Conservation (phyloP, 2,888 invertebrate genomes). For the Limnephilus lunatus region DNA sequence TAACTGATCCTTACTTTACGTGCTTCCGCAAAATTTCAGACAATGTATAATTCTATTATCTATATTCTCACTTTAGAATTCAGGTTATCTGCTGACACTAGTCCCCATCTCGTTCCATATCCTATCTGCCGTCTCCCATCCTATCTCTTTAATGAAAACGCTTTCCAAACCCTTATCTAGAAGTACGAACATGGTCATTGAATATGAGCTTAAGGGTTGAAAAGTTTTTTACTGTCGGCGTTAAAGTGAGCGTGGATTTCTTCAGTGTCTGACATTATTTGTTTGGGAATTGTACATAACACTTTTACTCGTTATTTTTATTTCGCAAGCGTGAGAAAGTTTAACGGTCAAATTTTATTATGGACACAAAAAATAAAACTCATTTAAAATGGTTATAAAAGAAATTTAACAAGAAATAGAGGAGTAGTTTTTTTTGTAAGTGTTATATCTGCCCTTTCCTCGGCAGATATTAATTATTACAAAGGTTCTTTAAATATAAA, state of each 20-base stretch:
- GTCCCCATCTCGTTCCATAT: background rate
- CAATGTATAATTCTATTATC: constrained; percentile 21
- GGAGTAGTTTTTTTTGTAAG: background rate
- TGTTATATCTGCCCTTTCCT: no score
- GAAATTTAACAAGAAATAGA: background rate
- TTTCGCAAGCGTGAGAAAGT: background rate
- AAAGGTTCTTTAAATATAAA: no score
- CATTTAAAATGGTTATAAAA: background rate
- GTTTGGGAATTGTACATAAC: background rate
- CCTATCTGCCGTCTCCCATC: background rate
- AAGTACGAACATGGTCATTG: constrained; percentile 2
- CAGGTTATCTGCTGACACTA: background rate
- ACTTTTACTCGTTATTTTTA: background rate
- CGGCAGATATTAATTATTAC: no score
- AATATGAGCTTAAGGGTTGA: background rate
- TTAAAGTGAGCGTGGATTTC: background rate
- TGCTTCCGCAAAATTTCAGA: constrained; percentile 15
- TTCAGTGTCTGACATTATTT: background rate
- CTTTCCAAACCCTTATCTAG: background rate
- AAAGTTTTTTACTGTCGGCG: background rate
- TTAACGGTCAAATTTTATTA: background rate
- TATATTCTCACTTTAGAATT: background rate
- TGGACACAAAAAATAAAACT: background rate
- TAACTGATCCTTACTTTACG: background rate
- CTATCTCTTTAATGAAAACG: background rate